Base-by-base conservation (phyloP, 2,888 invertebrate genomes). In the Clitarchus hookeri region DNA sequence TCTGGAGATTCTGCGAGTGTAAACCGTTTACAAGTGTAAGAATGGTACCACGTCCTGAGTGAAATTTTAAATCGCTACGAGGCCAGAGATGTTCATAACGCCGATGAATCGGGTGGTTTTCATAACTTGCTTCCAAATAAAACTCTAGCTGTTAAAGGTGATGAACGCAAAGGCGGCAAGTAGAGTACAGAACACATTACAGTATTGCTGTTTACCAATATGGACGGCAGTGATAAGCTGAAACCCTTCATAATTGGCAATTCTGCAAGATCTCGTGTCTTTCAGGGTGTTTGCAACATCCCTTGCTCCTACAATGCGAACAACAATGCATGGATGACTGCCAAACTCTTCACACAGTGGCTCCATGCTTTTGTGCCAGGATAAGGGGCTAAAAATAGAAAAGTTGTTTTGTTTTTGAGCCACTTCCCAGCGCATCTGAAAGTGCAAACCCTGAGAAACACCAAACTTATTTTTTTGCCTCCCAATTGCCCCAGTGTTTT, bases 331-430 rank as follows among this genome's bases (percentile, higher is more conserved):
- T 85, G 86, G 85, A 84, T 86, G 77, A 44, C 65, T 6, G 44
- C 83, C 83, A 27, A 87, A 27, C 86, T 85, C n/a, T 27, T 36
- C 36, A 36, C 36, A 36, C 36, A 36, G 36, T 36, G 36, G 36
- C 36, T 36, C 36, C 36, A 36, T 36, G 36, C 36, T 36, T 36
- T 36, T 36, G 36, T 36, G 36, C 36, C 36, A 36, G 36, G 36
- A 36, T 36, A 4, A n/a, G 36, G 36, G 36, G 36, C 36, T 36
- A 36, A 36, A 36, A 36, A 36, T 36, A 36, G 86, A 44, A 87
- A 87, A 25, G 86, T 87, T 26, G 79, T 87, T 53, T 84, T 86
- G 23, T 85, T 87, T 54, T 25, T 79, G 8, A 79, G 84, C 80
- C 53, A 65, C 19, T 86, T 82, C 44, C 77, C 83, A 27, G 87